A percentile compares a stretch with the other conserved stretches of the same genome.
phyloP scores from a whole-genome alignment of 1,140 invertebrate species.

The Sycophaga agraensis region DNA sequence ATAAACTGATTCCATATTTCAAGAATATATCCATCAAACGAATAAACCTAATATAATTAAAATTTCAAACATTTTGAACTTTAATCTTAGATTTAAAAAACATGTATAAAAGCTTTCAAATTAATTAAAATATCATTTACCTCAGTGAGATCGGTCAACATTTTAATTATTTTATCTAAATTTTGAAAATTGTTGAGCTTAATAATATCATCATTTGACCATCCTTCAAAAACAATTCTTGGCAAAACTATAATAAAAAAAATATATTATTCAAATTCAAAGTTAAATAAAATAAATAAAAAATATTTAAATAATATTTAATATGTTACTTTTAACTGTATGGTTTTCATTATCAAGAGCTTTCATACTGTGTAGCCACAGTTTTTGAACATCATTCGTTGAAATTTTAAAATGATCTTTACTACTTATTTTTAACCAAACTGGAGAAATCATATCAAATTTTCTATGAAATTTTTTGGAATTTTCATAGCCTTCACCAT shows the following conservation, averaged over 20 bases:
- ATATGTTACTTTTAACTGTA: conserved; percentile 53
- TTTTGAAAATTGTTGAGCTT: conserved; percentile 61
- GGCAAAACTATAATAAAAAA: conserved; percentile 67
- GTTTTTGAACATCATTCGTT: conserved; percentile 77
- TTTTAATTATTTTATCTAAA: conserved; percentile 63
- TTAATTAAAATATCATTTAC: conserved; percentile 36
- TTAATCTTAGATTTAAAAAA: conserved; percentile 11
- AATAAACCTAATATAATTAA: conserved; percentile 52
- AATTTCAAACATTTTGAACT: neutral
- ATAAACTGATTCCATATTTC: conserved; percentile 86
- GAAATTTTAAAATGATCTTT: conserved; percentile 66
- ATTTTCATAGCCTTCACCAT: conserved; percentile 90
- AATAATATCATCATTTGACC: conserved; percentile 70
- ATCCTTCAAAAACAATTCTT: conserved; percentile 83
- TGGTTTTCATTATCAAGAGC: conserved; percentile 57
- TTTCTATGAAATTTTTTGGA: conserved; percentile 88
- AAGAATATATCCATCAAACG: conserved; percentile 84
- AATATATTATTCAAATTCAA: neutral
- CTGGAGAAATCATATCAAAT: conserved; percentile 88
- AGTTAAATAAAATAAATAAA: conserved; percentile 15
- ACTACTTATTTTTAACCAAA: conserved; percentile 79
- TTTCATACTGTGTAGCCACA: conserved; percentile 77
- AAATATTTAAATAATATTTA: conserved; percentile 25
- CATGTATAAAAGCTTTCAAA: neutral
- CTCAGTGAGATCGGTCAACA: conserved; percentile 65